Evolutionary conservation across 2,888 invertebrate genomes (phyloP), one percentile per base, ranked within the genome.

Genomic region (Laothoe populi): DNA sequence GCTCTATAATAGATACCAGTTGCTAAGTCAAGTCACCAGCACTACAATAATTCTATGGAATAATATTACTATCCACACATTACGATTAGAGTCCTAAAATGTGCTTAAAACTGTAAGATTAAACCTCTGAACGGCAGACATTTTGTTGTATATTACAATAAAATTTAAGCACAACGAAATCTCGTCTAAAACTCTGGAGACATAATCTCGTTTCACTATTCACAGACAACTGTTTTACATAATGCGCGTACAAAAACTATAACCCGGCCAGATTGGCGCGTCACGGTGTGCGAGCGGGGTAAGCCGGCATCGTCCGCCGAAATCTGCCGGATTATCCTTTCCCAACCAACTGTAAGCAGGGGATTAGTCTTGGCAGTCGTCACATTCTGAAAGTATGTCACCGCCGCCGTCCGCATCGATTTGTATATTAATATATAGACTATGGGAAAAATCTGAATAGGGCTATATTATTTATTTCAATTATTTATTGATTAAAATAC

Each of bases 311-410:
- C 49, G 57, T 57, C 63, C 62, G 57, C 62, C 61, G 40, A 60
- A 64, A 63, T 63, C 64, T 40, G 63, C 48, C 60, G 66, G 66
- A 64, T 66, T 64, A 66, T 63, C 40, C 44, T 49, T 42, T 46
- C 48, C 42, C 53, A 63, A 38, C 42, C 53, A 63, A 38, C 49
- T 59, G 60, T 66, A 66, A 66, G 63, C 64, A 63, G 21, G 58
- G 53, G 61, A 64, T 64, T 64, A 59, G 45, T 53, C 23, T 60
- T 59, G 45, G 61, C 63, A 44, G 63, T 26, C 57, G 63, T 26
- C 57, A 48, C 57, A 58, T 35, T 53, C 13, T 1, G 53, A 49
- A 19, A 61, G 60, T n/a, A n/a, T n/a, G n/a, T n/a, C n/a, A n/a
- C n/a, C n/a, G n/a, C n/a, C n/a, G n/a, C n/a, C n/a, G n/a, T n/a